Percentiles rank a stretch among this genome's conserved stretches.
Evolutionary conservation across 1,140 invertebrate genomes (phyloP).

Genomic region (Plectrocnemia conspersa): DNA sequence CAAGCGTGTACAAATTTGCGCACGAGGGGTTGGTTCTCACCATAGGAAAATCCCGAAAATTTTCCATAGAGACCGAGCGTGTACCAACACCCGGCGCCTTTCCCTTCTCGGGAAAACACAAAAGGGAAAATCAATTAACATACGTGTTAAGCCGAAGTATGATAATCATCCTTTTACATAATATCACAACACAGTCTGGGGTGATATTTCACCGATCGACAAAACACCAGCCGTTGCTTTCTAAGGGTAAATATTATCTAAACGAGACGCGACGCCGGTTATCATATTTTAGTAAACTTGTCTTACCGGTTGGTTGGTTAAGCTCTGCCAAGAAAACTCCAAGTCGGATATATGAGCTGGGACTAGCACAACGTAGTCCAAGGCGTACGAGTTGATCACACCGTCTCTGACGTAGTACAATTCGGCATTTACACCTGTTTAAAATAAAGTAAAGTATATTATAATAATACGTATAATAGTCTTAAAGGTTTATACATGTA

Average conservation of each 20-base stretch:
- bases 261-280: background rate
- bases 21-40: background rate
- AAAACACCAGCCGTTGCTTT: background rate
- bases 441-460: constrained; percentile 39
- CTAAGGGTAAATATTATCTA: background rate
- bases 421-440: constrained; percentile 77
- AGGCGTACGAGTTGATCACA: constrained; percentile 83
- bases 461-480: background rate
- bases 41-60: constrained; percentile 7
- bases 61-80: constrained; percentile 10
- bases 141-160: constrained; percentile 11
- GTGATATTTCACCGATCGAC: background rate
- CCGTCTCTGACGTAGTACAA: constrained; percentile 84
- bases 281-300: constrained; percentile 1
- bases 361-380: constrained; percentile 80
- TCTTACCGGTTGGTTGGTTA: constrained; percentile 70
- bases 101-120: constrained; percentile 9
- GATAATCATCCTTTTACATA: constrained; percentile 5
- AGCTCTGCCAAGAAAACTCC: constrained; percentile 82
- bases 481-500: background rate
- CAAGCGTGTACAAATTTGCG: background rate
- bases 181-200: background rate
- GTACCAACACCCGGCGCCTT: constrained; percentile 23
- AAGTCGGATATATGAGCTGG: constrained; percentile 74
- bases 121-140: constrained; percentile 25